Percentiles rank a stretch among this genome's conserved stretches.
Evolutionary conservation across 2,113 vertebrate genomes (phyloP).

Genomic region (Trichechus manatus): DNA sequence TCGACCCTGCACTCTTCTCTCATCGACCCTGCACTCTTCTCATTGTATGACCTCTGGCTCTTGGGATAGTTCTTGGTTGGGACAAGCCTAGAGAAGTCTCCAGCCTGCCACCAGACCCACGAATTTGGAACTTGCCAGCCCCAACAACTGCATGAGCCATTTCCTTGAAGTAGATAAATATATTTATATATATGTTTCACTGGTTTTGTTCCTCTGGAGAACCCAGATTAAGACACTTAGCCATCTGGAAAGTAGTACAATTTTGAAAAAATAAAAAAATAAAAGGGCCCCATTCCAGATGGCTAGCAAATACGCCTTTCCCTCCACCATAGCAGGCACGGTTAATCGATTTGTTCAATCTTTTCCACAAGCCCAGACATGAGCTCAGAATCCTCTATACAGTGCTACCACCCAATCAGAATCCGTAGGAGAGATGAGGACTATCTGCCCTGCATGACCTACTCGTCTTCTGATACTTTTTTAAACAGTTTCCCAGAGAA

Average conservation of each 20-base stretch:
- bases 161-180: not conserved
- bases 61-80: no score
- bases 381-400: constrained; percentile 38
- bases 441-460: not conserved
- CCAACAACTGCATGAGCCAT: not conserved
- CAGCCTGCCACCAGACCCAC: not conserved
- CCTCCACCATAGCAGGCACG: not conserved
- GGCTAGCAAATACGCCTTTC: not conserved
- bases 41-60: no score
- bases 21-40: no score
- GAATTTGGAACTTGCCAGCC: not conserved
- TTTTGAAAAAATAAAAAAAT: not conserved
- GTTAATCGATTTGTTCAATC: not conserved
- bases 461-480: not conserved
- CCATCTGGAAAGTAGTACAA: not conserved
- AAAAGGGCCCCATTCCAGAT: constrained; percentile 16
- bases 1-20: no score
- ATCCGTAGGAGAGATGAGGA: not conserved
- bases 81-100: not conserved
- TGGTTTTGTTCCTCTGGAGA: not conserved
- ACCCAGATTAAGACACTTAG: not conserved
- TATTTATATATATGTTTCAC: not conserved
- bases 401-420: not conserved
- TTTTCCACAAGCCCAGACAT: constrained; percentile 35
- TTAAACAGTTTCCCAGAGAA: not conserved